Evolutionary conservation across 2,797 vertebrate species (phyloP).

Genomic region (Lycodopsis pacificus): DNA sequence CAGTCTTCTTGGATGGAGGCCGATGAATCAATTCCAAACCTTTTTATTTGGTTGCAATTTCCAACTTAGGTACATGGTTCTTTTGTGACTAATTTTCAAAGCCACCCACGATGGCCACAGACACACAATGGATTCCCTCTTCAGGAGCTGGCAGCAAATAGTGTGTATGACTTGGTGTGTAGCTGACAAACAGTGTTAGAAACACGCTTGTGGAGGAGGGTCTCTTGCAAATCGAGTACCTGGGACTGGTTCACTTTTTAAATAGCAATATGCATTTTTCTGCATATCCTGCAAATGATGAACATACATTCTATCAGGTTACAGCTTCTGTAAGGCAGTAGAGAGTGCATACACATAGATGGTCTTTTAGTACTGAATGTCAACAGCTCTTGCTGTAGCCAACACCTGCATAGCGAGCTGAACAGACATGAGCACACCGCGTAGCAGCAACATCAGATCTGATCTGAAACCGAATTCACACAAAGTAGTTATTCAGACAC

Average conservation of each 20-base stretch:
- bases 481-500: background rate
- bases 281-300: background rate
- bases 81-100: slow-evolving; percentile 47
- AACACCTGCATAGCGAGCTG: background rate
- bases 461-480: background rate
- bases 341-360: background rate
- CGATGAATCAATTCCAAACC: slow-evolving; percentile 9
- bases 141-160: slow-evolving; percentile 11
- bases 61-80: background rate
- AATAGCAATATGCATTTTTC: background rate
- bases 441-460: background rate
- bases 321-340: background rate
- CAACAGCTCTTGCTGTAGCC: background rate
- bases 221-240: background rate
- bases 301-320: background rate
- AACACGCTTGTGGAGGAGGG: slow-evolving; percentile 1
- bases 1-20: background rate
- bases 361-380: background rate
- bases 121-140: slow-evolving; percentile 22
- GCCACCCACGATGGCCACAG: slow-evolving; percentile 23
- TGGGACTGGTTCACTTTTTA: background rate
- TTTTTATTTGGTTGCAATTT: slow-evolving; percentile 8
- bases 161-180: background rate
- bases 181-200: background rate
- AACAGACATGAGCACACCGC: background rate